phyloP scores from a whole-genome alignment of 2,113 vertebrate species.

The Neogale vison region DNA sequence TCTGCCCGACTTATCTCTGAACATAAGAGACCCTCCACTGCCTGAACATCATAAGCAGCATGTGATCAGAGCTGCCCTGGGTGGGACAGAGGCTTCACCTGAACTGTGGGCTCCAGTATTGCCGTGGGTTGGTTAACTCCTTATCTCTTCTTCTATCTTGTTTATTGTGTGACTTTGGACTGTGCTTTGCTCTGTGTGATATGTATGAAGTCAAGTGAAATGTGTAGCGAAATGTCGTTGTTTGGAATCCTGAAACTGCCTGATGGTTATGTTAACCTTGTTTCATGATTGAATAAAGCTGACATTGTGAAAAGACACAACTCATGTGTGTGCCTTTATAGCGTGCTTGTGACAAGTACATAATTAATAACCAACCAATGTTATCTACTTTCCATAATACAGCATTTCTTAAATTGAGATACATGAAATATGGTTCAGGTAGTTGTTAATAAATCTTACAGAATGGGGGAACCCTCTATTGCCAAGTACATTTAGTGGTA shows the following conservation, averaged over 20 bases:
- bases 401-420: background rate
- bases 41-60: background rate
- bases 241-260: background rate
- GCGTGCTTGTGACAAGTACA: background rate
- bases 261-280: background rate
- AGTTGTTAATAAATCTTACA: background rate
- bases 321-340: background rate
- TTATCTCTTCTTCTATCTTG: background rate
- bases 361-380: background rate
- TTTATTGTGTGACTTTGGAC: background rate
- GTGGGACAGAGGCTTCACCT: background rate
- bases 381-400: background rate
- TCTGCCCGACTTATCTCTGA: background rate
- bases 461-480: background rate
- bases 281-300: background rate
- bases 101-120: background rate
- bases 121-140: background rate
- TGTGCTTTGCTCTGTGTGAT: background rate
- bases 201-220: background rate
- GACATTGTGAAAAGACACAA: background rate
- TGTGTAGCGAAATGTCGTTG: background rate
- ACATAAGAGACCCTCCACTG: background rate
- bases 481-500: background rate
- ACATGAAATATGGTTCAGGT: background rate
- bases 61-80: background rate